These are phyloP conservation scores for Cordilura impudica DNA, from an alignment of 2,888 invertebrate genomes.

Conservation along the genomic window DNA sequence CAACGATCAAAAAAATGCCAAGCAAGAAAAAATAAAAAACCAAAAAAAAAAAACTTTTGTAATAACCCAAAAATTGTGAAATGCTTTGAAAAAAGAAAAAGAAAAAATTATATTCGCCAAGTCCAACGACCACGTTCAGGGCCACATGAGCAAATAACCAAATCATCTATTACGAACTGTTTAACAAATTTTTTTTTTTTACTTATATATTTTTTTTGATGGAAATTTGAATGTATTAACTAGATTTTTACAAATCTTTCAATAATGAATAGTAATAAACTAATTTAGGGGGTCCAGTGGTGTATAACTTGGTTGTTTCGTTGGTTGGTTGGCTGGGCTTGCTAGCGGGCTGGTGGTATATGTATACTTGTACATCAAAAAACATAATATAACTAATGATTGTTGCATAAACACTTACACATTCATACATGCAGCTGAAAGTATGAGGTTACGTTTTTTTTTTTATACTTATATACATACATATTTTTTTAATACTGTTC, in stretches of 20 bases:
- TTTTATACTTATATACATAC: no score
- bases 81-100: conserved; percentile 46
- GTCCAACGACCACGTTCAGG: conserved; percentile 73
- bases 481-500: no score
- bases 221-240: conserved; percentile 41
- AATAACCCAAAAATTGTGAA: conserved; percentile 66
- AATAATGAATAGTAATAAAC: conserved; percentile 36
- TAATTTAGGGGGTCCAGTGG: conserved; percentile 23
- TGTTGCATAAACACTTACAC: background rate
- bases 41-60: conserved; percentile 54
- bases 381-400: background rate
- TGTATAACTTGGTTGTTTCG: background rate
- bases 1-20: conserved; percentile 11
- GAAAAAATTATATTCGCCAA: conserved; percentile 62
- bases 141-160: conserved; percentile 62
- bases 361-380: background rate
- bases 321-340: no score
- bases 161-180: conserved; percentile 43
- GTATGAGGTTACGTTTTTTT: no score
- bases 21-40: conserved; percentile 8
- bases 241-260: conserved; percentile 35
- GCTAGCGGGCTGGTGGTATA: no score
- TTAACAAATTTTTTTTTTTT: conserved; percentile 12
- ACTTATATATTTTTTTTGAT: conserved; percentile 23
- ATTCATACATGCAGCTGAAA: background rate